Evolutionary conservation across 2,113 vertebrate species (phyloP).

Genomic region (Paratilapia polleni): DNA sequence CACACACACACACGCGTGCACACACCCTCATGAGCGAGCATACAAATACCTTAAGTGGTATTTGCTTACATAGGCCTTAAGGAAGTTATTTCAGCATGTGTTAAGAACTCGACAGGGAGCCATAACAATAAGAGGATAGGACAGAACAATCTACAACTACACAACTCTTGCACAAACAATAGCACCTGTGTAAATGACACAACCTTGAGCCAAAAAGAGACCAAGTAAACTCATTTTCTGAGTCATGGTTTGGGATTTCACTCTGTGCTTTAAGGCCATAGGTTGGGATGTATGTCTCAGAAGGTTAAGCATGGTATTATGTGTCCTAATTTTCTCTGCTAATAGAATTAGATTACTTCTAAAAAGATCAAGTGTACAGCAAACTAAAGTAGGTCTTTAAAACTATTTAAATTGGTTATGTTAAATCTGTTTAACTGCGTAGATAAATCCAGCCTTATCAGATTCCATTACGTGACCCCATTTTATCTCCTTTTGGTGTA

Average conservation of each 20-base stretch:
- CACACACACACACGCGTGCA: conserved; percentile 32
- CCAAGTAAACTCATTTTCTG: conserved; percentile 45
- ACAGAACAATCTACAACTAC: conserved; percentile 65
- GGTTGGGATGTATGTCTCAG: not conserved
- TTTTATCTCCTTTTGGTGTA: conserved; percentile 3
- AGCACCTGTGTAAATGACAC: conserved; percentile 53
- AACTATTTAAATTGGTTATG: not conserved
- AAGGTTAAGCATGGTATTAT: conserved; percentile 18
- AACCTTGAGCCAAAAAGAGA: conserved; percentile 56
- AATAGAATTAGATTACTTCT: conserved; percentile 2
- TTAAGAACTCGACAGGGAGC: conserved; percentile 53
- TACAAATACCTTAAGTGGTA: conserved; percentile 58
- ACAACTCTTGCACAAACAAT: conserved; percentile 57
- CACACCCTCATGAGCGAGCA: conserved; percentile 11
- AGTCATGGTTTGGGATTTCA: conserved; percentile 55
- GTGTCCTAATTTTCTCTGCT: conserved; percentile 18
- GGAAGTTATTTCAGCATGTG: conserved; percentile 65
- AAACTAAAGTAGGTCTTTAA: not conserved
- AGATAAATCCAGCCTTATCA: not conserved
- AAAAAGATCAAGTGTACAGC: not conserved
- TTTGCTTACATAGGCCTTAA: conserved; percentile 72
- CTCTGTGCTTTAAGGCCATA: conserved; percentile 24
- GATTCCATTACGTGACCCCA: not conserved
- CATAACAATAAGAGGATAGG: conserved; percentile 66
- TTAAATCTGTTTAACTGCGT: not conserved